phyloP scores from a whole-genome alignment of 2,888 invertebrate genomes.

The Biston betularia region DNA sequence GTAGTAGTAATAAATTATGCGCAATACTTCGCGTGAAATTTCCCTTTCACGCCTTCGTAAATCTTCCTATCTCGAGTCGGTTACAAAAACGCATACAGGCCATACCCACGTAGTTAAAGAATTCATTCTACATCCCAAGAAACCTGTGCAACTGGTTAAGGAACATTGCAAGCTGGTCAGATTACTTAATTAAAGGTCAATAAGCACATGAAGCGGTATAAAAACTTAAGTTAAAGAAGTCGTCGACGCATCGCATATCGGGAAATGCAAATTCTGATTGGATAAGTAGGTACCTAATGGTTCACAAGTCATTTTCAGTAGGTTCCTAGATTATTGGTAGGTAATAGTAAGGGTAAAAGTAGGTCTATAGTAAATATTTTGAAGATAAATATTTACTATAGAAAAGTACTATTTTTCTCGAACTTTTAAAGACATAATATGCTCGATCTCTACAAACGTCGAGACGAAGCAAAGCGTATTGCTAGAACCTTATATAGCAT shows the following conservation, averaged over 20 bases:
- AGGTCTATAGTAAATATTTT: too few relatives aligned
- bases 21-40: conserved; percentile 8
- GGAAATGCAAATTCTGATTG: conserved; percentile 7
- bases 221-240: conserved; percentile 17
- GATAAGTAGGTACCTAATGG: background rate
- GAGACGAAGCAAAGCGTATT: too few relatives aligned
- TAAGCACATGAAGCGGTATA: conserved; percentile 21
- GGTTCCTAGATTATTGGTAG: background rate
- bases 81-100: conserved; percentile 23
- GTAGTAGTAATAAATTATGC: background rate
- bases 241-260: conserved; percentile 7
- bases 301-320: background rate
- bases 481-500: too few relatives aligned
- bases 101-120: conserved; percentile 26
- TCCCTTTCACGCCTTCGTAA: conserved; percentile 14
- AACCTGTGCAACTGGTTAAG: conserved; percentile 38
- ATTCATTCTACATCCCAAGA: conserved; percentile 32
- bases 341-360: background rate
- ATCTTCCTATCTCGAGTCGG: conserved; percentile 18
- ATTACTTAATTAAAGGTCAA: conserved; percentile 38
- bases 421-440: too few relatives aligned
- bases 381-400: too few relatives aligned
- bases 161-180: conserved; percentile 30
- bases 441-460: too few relatives aligned
- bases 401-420: too few relatives aligned